Percentiles rank a stretch among this genome's conserved stretches.
Evolutionary conservation across 2,888 invertebrate genomes (phyloP).

Genomic region (Philereme vetulata): DNA sequence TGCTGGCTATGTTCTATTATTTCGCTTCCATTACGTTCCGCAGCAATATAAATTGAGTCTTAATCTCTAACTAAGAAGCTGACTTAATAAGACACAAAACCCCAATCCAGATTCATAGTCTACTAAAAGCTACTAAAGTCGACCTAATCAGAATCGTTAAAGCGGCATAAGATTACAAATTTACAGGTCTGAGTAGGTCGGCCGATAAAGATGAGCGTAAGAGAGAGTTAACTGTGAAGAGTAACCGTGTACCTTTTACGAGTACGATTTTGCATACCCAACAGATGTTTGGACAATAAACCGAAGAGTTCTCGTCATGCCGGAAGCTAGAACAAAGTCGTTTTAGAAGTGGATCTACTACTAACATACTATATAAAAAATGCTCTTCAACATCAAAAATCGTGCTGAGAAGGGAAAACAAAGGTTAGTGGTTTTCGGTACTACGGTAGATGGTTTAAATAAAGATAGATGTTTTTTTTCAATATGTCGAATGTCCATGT

Average conservation of each 20-base stretch:
- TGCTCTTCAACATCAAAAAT: too few relatives aligned
- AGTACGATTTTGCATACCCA: conserved; percentile 75
- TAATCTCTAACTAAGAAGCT: conserved; percentile 20
- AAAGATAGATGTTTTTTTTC: too few relatives aligned
- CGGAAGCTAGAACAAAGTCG: conserved; percentile 20
- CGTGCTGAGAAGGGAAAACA: too few relatives aligned
- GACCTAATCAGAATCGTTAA: conserved; percentile 67
- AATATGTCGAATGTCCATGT: too few relatives aligned
- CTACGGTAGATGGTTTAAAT: too few relatives aligned
- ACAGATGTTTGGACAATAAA: conserved; percentile 77
- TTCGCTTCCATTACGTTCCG: too few relatives aligned
- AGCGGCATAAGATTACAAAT: conserved; percentile 67
- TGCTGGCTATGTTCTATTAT: too few relatives aligned
- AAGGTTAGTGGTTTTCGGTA: too few relatives aligned
- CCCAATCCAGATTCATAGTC: conserved; percentile 45
- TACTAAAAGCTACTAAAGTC: conserved; percentile 56
- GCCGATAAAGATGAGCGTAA: conserved; percentile 74
- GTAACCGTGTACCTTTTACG: conserved; percentile 69
- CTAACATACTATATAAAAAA: too few relatives aligned
- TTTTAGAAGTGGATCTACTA: too few relatives aligned
- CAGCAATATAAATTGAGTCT: too few relatives aligned
- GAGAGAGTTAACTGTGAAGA: conserved; percentile 74
- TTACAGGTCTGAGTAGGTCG: conserved; percentile 76
- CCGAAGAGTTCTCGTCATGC: conserved; percentile 62
- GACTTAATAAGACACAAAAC: conserved; percentile 37